Percentiles rank a stretch among this genome's conserved stretches.
These are phyloP conservation scores for Eolophus roseicapilla DNA, from an alignment of 2,113 vertebrate genomes.

Conservation along the genomic window DNA sequence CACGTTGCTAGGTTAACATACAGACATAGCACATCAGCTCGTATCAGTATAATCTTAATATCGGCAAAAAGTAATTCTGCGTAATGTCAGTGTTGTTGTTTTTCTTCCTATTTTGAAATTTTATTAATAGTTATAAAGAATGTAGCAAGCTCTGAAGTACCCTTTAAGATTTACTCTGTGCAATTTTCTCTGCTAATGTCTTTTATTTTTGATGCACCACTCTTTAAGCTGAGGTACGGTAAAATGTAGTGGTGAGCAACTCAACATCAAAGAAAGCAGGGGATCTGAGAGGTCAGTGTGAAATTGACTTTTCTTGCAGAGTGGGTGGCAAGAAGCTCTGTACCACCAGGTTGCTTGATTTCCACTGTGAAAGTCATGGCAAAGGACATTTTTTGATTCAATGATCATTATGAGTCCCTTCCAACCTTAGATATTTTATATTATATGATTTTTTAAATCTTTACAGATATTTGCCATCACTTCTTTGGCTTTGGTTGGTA, in stretches of 20 bases:
- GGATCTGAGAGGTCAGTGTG: neutral
- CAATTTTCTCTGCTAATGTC: neutral
- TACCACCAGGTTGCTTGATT: neutral
- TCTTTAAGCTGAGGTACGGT: neutral
- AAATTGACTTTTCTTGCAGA: neutral
- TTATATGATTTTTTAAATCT: neutral
- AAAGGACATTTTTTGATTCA: neutral
- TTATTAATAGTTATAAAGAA: slow-evolving; percentile 4
- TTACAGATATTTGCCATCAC: neutral
- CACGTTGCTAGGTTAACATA: neutral
- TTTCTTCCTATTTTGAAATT: slow-evolving; percentile 14
- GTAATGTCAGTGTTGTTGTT: neutral
- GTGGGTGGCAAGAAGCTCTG: neutral
- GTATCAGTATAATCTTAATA: neutral
- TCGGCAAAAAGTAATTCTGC: neutral
- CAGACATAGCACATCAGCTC: neutral
- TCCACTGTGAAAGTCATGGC: neutral
- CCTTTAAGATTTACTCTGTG: neutral
- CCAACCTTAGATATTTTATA: neutral
- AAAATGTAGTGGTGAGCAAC: neutral
- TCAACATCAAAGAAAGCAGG: neutral
- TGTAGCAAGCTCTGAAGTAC: neutral
- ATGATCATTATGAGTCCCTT: neutral
- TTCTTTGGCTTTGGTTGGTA: neutral
- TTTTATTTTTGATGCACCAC: neutral